Base-by-base conservation (phyloP, 2,888 invertebrate genomes). In the Drosophila putrida region DNA sequence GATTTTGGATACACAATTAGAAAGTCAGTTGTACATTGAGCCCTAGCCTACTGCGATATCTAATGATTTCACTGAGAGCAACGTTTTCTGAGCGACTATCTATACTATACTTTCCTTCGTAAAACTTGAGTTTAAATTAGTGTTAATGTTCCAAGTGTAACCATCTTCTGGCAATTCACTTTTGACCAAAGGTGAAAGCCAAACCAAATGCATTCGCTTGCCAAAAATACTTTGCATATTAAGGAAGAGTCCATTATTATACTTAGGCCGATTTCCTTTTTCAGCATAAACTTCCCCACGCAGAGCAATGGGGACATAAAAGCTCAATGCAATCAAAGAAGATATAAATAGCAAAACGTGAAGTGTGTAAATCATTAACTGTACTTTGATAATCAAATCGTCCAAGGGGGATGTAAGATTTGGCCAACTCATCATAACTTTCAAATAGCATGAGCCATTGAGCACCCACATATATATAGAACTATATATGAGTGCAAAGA, bases 141-240 rank as follows among this genome's bases (percentile, higher is more conserved):
- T 4, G 9, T 13, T 6, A 8, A 13, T 46, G 33, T 90, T 90
- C 95, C 95, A 95, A 62, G 92, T 80, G 15, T 95, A 92, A 5
- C 98, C 98, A 94, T 97, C 94, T 51, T 95, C 95, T 20, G 96
- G 95, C 58, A 98, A 93, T 57, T 94, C 93, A 70, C 98, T 98
- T 15, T 92, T 80, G 33, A 97, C 92, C 89, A 96, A 95, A 5
- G 98, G 98, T 62, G 95, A 95, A 41, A 98, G 84, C 96, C 96
- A 97, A 28, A 95, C 94, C 35, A 96, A 90, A 85, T 95, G 95
- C 97, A 98, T 98, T 57, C 94, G 94, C 25, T 94, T 91, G 5
- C 98, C 98, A 90, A 98, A 95, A 4, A 96, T 95, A 83, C 95
- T 94, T 65, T 93, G 93, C n/a, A 98, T 71, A 93, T 98, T 98